Percentiles rank a stretch among this genome's conserved stretches.
Conservation (phyloP, 2,888 invertebrate genomes). For the Allophyes oxyacanthae region DNA sequence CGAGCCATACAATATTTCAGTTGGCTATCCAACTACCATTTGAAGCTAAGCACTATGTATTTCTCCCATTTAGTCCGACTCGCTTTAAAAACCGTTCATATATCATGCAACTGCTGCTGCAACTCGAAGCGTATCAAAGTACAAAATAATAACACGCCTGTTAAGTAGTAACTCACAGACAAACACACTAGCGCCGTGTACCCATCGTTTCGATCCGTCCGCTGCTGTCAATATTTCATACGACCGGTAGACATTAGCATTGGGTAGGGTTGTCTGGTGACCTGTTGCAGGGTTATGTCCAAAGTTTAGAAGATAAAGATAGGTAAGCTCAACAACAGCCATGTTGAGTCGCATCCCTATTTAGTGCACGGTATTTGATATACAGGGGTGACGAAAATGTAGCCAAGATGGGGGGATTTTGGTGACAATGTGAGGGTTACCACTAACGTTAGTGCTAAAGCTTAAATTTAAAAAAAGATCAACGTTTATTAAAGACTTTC, state of each 20-base stretch:
- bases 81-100: slow-evolving; percentile 48
- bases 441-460: too few species aligned
- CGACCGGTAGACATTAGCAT: slow-evolving; percentile 78
- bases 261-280: slow-evolving; percentile 50
- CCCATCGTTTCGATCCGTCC: slow-evolving; percentile 70
- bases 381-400: background rate
- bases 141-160: slow-evolving; percentile 78
- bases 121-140: slow-evolving; percentile 65
- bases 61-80: slow-evolving; percentile 24
- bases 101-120: slow-evolving; percentile 45
- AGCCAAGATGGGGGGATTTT: too few species aligned
- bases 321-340: too few species aligned
- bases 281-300: slow-evolving; percentile 20
- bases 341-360: slow-evolving; percentile 17
- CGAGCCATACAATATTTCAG: background rate
- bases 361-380: background rate
- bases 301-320: slow-evolving; percentile 4
- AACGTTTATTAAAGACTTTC: too few species aligned
- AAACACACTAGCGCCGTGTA: slow-evolving; percentile 58
- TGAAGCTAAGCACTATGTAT: slow-evolving; percentile 12
- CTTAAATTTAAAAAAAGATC: too few species aligned
- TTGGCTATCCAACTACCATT: background rate
- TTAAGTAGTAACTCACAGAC: slow-evolving; percentile 64
- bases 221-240: slow-evolving; percentile 83
- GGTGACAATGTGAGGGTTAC: too few species aligned